A percentile compares a stretch with the other conserved stretches of the same genome.
Evolutionary conservation across 2,113 vertebrate genomes (phyloP).

Genomic region (human): GRCh38 chr11:69588001-69588500

Average conservation of each 20-base stretch:
- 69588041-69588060: not conserved
- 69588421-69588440: not conserved
- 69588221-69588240: not conserved
- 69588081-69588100: not conserved
- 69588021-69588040: rapidly evolving
- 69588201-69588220: not conserved
- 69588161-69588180: not conserved
- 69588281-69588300: not conserved
- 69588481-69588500: constrained; percentile 40
- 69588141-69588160: not conserved
- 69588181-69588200: not conserved
- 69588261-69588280: not conserved
- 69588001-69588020: not conserved
- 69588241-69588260: not conserved
- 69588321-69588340: not conserved
- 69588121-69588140: constrained; percentile 44
- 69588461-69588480: constrained; percentile 37
- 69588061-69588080: not conserved
- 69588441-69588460: constrained; percentile 42
- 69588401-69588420: not conserved
- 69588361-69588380: not conserved
- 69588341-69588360: not conserved
- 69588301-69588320: not conserved
- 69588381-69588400: not conserved
- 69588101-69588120: not conserved